A percentile compares a stretch with the other conserved stretches of the same genome.
Conservation (phyloP, 2,888 invertebrate genomes). For the Dugesia japonica region DNA sequence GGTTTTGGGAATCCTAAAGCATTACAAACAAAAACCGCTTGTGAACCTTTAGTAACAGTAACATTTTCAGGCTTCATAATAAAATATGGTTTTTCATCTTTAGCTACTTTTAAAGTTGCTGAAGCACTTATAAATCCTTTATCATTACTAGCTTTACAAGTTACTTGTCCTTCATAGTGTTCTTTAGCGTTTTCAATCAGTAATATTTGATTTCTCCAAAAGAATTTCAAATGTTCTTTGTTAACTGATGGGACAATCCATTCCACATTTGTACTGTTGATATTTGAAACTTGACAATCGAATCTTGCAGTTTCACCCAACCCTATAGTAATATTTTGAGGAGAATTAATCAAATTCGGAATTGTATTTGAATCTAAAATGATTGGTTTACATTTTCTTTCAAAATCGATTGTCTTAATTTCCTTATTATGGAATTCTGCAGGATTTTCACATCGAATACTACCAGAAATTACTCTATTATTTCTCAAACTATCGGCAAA, state of each 20-base stretch:
- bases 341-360: background rate
- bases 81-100: background rate
- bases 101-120: background rate
- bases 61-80: constrained; percentile 20
- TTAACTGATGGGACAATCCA: background rate
- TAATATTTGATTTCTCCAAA: constrained; percentile 21
- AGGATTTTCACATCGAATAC: background rate
- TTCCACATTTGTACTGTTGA: background rate
- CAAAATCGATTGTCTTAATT: background rate
- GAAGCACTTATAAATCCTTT: background rate
- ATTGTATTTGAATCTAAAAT: background rate
- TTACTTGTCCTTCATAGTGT: constrained; percentile 23
- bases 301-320: background rate
- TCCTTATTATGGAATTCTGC: background rate
- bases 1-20: constrained; percentile 29
- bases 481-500: background rate
- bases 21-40: constrained; percentile 3
- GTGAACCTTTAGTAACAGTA: background rate
- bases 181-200: constrained; percentile 15
- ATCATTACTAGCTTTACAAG: constrained; percentile 22
- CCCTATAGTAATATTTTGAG: background rate
- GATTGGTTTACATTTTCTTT: background rate
- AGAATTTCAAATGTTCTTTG: background rate
- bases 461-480: background rate
- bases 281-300: background rate